Evolutionary conservation across 2,797 vertebrate genomes (phyloP).

Genomic region (Phrynocephalus vlangalii): DNA sequence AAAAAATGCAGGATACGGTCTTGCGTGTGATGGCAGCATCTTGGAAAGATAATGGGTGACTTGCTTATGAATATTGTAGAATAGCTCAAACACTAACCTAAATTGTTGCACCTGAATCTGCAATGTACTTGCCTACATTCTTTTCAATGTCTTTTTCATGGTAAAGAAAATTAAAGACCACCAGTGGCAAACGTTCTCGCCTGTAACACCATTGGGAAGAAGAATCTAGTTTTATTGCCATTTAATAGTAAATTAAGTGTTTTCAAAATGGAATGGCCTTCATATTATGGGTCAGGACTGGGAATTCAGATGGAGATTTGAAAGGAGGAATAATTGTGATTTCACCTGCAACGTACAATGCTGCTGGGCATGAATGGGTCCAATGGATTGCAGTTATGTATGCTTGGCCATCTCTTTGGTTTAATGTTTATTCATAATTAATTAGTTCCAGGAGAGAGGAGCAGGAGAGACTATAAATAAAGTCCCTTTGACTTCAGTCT

Average conservation of each 20-base stretch:
- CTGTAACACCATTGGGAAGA: neutral
- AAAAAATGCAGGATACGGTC: neutral
- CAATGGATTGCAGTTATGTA: slow-evolving; percentile 28
- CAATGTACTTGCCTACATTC: neutral
- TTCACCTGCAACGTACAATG: slow-evolving; percentile 6
- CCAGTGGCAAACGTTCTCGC: neutral
- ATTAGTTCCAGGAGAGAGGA: slow-evolving; percentile 51
- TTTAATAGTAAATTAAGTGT: neutral
- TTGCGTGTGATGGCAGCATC: neutral
- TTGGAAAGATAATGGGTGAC: neutral
- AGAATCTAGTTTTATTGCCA: neutral
- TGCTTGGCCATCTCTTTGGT: slow-evolving; percentile 50
- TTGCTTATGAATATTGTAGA: neutral
- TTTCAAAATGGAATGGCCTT: neutral
- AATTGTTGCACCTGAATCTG: too few species aligned
- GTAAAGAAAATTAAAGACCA: neutral
- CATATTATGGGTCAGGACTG: neutral
- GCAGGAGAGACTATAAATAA: slow-evolving; percentile 55
- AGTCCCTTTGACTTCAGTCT: slow-evolving; percentile 46
- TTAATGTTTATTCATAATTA: slow-evolving; percentile 51
- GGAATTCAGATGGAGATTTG: neutral
- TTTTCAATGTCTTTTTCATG: neutral
- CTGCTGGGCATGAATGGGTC: slow-evolving; percentile 21
- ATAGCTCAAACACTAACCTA: neutral
- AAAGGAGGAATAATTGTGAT: slow-evolving; percentile 15